Conservation (phyloP, 1,140 invertebrate species). For the Pararge aegeria region DNA sequence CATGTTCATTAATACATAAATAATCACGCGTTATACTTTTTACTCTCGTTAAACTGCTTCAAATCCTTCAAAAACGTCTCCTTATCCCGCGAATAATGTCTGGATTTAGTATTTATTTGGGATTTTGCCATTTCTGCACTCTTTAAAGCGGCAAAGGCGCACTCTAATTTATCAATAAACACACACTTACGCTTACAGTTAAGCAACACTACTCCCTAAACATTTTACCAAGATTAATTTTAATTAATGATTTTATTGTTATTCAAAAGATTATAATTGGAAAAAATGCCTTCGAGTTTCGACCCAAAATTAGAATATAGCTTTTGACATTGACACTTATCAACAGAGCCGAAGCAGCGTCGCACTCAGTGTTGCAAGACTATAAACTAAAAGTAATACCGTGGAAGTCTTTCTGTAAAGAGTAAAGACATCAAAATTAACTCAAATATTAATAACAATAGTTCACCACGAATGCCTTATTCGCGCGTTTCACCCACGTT, state of each 20-base stretch:
- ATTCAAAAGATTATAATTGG: neutral
- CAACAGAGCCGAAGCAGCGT: no score
- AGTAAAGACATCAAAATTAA: no score
- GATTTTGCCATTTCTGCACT: slow-evolving; percentile 65
- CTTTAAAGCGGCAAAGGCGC: slow-evolving; percentile 5
- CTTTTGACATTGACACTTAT: slow-evolving; percentile 45
- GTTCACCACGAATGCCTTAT: no score
- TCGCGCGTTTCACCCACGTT: no score
- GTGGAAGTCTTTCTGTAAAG: no score
- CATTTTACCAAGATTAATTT: neutral
- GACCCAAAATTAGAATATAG: slow-evolving; percentile 16
- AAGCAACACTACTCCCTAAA: neutral
- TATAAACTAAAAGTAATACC: no score
- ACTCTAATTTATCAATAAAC: neutral
- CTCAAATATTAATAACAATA: no score
- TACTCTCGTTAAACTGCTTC: slow-evolving; percentile 90
- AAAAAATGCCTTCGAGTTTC: neutral
- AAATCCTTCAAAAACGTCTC: slow-evolving; percentile 89
- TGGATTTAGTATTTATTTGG: slow-evolving; percentile 74
- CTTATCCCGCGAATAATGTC: slow-evolving; percentile 79
- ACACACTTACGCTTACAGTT: neutral
- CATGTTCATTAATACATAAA: no score
- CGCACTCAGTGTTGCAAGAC: no score
- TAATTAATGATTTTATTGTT: neutral
- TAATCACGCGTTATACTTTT: no score